Conservation (phyloP, 2,797 vertebrate genomes). For the Poliocrania exsul region DNA sequence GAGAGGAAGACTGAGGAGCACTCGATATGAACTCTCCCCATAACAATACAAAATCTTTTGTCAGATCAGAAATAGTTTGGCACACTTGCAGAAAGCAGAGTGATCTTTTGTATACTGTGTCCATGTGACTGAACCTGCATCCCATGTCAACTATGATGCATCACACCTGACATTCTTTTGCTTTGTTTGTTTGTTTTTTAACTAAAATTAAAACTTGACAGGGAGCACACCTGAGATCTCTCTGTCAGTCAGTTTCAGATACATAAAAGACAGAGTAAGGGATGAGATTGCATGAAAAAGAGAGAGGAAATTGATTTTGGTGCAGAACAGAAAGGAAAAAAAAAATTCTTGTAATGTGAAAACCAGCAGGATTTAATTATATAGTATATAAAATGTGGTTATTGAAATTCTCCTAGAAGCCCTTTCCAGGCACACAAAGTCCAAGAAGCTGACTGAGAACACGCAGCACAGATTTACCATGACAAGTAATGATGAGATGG, state of each 20-base stretch:
- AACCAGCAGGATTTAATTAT: neutral
- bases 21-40: neutral
- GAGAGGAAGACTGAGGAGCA: neutral
- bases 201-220: neutral
- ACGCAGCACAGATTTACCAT: neutral
- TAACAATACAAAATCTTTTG: neutral
- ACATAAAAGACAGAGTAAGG: neutral
- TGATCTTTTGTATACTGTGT: neutral
- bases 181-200: neutral
- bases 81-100: neutral
- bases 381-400: neutral
- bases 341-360: neutral
- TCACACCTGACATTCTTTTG: neutral
- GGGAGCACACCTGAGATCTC: neutral
- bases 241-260: neutral
- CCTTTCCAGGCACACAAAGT: neutral
- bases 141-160: neutral
- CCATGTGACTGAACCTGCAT: neutral
- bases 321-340: neutral
- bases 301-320: neutral
- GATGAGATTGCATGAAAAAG: neutral
- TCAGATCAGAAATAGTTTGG: neutral
- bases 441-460: neutral
- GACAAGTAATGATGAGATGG: neutral
- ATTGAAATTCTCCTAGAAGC: neutral